phyloP scores from a whole-genome alignment of 2,888 invertebrate species.

The Apodemia duryi region DNA sequence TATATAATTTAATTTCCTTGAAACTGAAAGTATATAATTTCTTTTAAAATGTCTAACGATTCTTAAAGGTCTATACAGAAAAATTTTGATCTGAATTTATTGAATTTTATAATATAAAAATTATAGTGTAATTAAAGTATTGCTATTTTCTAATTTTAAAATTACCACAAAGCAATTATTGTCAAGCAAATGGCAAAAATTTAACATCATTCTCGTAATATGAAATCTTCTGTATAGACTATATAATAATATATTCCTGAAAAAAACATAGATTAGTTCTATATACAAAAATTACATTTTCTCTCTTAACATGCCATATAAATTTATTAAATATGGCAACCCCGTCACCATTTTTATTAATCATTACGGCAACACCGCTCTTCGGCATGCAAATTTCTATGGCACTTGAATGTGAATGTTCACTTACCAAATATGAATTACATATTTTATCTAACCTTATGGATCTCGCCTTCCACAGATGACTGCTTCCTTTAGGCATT shows the following conservation, averaged over 20 bases:
- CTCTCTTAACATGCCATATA: conserved; percentile 1
- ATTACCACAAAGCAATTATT: too few relatives aligned
- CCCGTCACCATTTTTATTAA: conserved; percentile 2
- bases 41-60: conserved; percentile 1
- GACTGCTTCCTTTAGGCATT: conserved; percentile 46
- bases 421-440: conserved; percentile 10
- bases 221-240: conserved; percentile 7
- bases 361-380: conserved; percentile 7
- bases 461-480: conserved; percentile 45
- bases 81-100: not conserved
- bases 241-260: not conserved
- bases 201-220: not conserved
- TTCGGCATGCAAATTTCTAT: conserved; percentile 13
- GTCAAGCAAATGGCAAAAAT: too few relatives aligned
- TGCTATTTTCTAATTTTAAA: not conserved
- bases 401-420: conserved; percentile 5
- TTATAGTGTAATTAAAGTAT: not conserved
- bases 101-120: too few relatives aligned
- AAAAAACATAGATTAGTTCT: not conserved
- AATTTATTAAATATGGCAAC: not conserved
- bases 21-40: not conserved
- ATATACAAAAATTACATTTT: not conserved
- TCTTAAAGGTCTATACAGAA: not conserved
- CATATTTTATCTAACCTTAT: conserved; percentile 61
- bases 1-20: conserved; percentile 10